Evolutionary conservation across 2,113 vertebrate genomes (phyloP), one percentile per base, ranked within the genome.

Genomic region (Smithornis capensis): DNA sequence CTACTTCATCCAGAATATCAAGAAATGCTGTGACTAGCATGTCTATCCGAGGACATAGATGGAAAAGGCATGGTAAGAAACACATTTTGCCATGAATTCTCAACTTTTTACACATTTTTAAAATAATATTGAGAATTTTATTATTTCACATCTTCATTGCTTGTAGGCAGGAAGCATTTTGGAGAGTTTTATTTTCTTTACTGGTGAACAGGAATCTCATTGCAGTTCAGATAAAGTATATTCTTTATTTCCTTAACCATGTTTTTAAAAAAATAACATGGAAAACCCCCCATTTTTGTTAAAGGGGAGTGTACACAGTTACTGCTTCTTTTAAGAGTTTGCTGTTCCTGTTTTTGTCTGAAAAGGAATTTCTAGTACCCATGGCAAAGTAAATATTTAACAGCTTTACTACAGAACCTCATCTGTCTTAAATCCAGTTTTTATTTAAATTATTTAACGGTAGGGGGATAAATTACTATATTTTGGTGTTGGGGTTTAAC

Each of bases 1-100:
- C 99, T 93, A 99, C 99, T 64, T 98, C 99, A 81, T 99, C 99
- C 64, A 98, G 99, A 96, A 99, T 99, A 98, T 99, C 99, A 94
- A 98, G 99, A 92, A 99, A 99, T 89, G 99, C 99, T 78, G 99
- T 99, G 89, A 99, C 99, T 57, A 99, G 99, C 91, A 98, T 99
- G 96, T 99, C 99, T 67, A 99, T 99, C 96, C 98, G 99, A 89
- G 99, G 99, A 13, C 99, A 99, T 87, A 99, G 99, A 88, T 99
- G 99, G 99, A 99, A 99, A 98, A 99, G 99, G 97, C 98, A 99
- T 83, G 99, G 99, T 99, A 98, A 99, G 99, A 93, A 94, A 78
- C 44, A 68, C 11, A 59, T 67, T 65, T 74, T 59, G 19, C 49
- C 68, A 22, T 37, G 4, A 92, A 78, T 87, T 70, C 10, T 70